Evolutionary conservation across 1,140 invertebrate genomes (phyloP).

Genomic region (Anadara kagoshimensis): DNA sequence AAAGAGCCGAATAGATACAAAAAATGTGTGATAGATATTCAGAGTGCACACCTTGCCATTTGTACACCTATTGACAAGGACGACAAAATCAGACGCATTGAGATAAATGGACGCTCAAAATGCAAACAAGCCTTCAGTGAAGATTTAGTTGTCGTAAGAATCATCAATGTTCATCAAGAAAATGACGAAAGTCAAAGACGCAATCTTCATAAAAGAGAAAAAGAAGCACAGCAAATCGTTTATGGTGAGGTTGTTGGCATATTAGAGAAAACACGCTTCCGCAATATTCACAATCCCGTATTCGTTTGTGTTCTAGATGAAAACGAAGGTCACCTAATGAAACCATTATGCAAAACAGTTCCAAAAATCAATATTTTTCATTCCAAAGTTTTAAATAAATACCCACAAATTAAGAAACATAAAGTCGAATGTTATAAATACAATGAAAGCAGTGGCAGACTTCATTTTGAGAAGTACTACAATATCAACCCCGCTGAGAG

Average conservation of each 20-base stretch:
- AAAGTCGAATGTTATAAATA: slow-evolving; percentile 41
- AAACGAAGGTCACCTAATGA: slow-evolving; percentile 53
- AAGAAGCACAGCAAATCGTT: not conserved
- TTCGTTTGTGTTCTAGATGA: slow-evolving; percentile 58
- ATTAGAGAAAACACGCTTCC: slow-evolving; percentile 36
- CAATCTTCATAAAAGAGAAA: not conserved
- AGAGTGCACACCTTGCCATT: slow-evolving; percentile 37
- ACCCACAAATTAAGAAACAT: slow-evolving; percentile 32
- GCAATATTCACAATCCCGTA: slow-evolving; percentile 42
- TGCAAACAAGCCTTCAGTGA: slow-evolving; percentile 56
- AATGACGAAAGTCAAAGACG: slow-evolving; percentile 56
- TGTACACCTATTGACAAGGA: slow-evolving; percentile 31
- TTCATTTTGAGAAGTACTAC: slow-evolving; percentile 1
- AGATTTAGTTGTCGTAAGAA: slow-evolving; percentile 62
- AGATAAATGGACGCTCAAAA: slow-evolving; percentile 54
- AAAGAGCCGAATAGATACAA: slow-evolving; percentile 41
- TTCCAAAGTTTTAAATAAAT: slow-evolving; percentile 14
- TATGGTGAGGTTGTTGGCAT: slow-evolving; percentile 60
- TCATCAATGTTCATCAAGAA: slow-evolving; percentile 39
- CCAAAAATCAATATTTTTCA: slow-evolving; percentile 57
- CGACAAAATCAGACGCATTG: slow-evolving; percentile 36
- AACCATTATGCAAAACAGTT: slow-evolving; percentile 55
- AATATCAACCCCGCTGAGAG: not conserved
- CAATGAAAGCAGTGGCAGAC: not conserved
- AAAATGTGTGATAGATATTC: slow-evolving; percentile 41